phyloP scores from a whole-genome alignment of 1,140 invertebrate species.

The honey bee (Apis mellifera) region DNA sequence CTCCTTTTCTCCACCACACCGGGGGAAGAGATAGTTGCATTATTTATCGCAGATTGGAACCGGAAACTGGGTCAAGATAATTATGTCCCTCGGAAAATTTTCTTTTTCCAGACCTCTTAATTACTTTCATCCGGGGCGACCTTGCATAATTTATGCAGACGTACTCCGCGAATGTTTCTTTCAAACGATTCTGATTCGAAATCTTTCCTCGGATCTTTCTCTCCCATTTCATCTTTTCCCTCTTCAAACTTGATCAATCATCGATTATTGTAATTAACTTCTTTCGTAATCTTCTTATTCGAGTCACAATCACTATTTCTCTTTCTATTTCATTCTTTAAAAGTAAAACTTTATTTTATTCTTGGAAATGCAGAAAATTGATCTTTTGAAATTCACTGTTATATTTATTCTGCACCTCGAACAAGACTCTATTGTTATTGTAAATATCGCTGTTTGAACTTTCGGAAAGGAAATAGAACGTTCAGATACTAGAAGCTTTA shows the following conservation, averaged over 20 bases:
- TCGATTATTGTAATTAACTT: background rate
- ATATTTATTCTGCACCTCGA: too few relatives aligned
- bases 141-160: conserved; percentile 2
- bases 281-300: background rate
- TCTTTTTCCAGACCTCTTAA: background rate
- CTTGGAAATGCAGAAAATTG: too few relatives aligned
- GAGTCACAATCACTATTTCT: background rate
- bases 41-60: background rate
- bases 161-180: conserved; percentile 1
- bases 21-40: background rate
- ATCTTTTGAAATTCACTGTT: too few relatives aligned
- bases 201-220: background rate
- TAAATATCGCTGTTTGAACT: too few relatives aligned
- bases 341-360: too few relatives aligned
- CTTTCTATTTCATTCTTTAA: too few relatives aligned
- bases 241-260: background rate
- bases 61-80: conserved; percentile 5
- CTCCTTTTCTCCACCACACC: too few relatives aligned
- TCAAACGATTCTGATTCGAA: background rate
- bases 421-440: too few relatives aligned
- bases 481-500: too few relatives aligned
- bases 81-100: background rate
- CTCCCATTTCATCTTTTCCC: background rate
- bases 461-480: too few relatives aligned
- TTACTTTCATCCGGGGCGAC: background rate